phyloP scores from a whole-genome alignment of 1,140 invertebrate species.

The Araneus ventricosus region DNA sequence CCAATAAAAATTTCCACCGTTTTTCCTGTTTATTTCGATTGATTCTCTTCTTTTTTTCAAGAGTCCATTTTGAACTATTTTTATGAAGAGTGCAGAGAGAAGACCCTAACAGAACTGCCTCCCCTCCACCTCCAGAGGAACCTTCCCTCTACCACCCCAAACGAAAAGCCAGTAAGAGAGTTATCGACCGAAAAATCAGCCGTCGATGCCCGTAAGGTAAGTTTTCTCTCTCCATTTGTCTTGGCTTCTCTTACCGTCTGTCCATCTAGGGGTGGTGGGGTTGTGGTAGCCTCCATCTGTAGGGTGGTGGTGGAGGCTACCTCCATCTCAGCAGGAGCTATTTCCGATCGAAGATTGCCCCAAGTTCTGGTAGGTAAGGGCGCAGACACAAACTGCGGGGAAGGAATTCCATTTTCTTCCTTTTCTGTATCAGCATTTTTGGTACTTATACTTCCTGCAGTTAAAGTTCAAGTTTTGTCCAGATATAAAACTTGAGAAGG shows the following conservation, averaged over 20 bases:
- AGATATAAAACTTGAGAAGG: no score
- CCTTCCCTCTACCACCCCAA: no score
- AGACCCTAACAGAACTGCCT: background rate
- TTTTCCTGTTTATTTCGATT: background rate
- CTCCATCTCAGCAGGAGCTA: background rate
- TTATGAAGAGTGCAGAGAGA: background rate
- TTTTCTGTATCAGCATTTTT: background rate
- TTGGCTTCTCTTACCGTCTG: background rate
- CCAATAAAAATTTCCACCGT: background rate
- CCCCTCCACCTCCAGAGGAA: background rate
- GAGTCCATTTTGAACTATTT: background rate
- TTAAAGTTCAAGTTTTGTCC: no score
- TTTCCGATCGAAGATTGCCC: slow-evolving; percentile 17
- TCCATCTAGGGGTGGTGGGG: background rate
- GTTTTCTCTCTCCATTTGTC: background rate
- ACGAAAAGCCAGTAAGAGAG: background rate
- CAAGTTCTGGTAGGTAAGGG: background rate
- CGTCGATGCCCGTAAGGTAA: background rate
- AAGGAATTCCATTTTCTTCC: background rate
- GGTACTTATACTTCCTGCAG: no score
- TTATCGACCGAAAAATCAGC: slow-evolving; percentile 1
- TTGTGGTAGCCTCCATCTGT: no score
- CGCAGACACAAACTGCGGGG: background rate
- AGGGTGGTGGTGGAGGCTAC: background rate
- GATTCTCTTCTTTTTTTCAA: background rate